These are phyloP conservation scores for Anthoscopus minutus DNA, from an alignment of 2,113 vertebrate genomes.

Conservation along the genomic window DNA sequence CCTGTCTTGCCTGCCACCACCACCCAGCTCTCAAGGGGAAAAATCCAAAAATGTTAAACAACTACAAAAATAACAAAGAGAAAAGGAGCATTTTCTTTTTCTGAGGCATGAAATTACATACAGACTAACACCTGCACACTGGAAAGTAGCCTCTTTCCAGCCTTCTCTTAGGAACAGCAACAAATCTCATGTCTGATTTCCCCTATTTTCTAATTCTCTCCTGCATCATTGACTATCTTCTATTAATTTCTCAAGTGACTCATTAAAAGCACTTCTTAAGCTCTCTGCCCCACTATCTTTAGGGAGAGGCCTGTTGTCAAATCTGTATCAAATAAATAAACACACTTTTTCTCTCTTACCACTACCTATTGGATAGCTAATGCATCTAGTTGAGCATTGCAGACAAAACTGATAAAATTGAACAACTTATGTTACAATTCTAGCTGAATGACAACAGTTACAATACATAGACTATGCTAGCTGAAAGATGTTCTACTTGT, in stretches of 20 bases:
- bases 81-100: not conserved
- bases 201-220: not conserved
- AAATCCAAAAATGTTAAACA: not conserved
- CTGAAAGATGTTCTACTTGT: not conserved
- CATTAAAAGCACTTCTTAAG: not conserved
- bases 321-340: not conserved
- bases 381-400: not conserved
- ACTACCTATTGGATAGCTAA: not conserved
- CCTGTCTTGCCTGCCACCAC: not conserved
- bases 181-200: not conserved
- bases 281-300: not conserved
- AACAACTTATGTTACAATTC: not conserved
- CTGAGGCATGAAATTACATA: not conserved
- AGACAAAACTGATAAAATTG: not conserved
- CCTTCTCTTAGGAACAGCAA: not conserved
- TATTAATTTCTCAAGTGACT: not conserved
- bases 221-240: not conserved
- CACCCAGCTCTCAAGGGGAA: not conserved
- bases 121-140: not conserved
- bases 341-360: not conserved
- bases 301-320: not conserved
- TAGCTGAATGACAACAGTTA: not conserved
- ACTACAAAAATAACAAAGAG: not conserved
- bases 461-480: rapidly evolving
- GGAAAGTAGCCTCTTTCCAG: not conserved